A percentile compares a stretch with the other conserved stretches of the same genome.
These are phyloP conservation scores for Mionectes olivaceus DNA, from an alignment of 2,797 vertebrate species.

Conservation along the genomic window DNA sequence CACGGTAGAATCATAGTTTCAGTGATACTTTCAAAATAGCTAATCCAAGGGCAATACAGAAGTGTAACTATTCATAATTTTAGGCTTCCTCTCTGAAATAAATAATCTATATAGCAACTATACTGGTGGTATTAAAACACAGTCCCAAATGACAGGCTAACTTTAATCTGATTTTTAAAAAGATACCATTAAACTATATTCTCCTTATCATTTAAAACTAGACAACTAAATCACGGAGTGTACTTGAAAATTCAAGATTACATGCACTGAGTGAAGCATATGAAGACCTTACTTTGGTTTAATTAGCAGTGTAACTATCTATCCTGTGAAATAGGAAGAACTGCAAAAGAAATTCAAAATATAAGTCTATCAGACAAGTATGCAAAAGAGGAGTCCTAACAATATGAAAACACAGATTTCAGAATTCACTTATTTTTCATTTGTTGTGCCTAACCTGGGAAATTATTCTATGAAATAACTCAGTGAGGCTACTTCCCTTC, in stretches of 20 bases:
- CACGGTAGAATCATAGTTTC: neutral
- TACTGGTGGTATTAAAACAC: neutral
- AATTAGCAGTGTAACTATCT: neutral
- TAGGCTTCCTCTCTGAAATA: neutral
- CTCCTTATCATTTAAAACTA: neutral
- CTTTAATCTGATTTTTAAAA: neutral
- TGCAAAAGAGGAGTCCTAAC: neutral
- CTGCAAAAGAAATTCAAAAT: neutral
- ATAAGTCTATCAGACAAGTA: neutral
- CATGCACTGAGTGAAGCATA: neutral
- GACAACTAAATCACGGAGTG: neutral
- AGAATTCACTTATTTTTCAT: neutral
- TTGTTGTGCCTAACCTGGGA: neutral
- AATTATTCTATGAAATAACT: neutral
- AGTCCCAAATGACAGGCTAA: neutral
- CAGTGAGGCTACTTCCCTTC: neutral
- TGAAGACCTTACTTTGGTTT: neutral
- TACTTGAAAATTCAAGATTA: neutral
- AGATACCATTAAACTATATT: neutral
- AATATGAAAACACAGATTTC: neutral
- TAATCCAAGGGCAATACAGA: neutral
- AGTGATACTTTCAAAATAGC: conserved; percentile 5
- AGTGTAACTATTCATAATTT: neutral
- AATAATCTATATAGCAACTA: neutral
- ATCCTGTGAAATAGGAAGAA: neutral